A percentile compares a stretch with the other conserved stretches of the same genome.
Evolutionary conservation across 2,797 vertebrate species (phyloP).

Genomic region (Lutjanus argentimaculatus): DNA sequence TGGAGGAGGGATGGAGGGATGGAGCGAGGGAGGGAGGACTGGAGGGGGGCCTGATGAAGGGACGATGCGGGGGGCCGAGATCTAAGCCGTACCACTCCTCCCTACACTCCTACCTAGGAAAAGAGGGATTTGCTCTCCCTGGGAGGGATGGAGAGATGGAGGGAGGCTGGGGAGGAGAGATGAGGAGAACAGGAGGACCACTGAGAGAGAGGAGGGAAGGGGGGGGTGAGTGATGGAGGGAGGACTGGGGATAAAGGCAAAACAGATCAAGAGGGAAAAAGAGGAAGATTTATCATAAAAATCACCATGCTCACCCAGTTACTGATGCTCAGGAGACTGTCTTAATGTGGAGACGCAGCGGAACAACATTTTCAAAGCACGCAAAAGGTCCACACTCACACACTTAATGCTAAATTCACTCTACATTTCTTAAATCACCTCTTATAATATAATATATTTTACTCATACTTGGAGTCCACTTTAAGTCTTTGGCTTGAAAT

Average conservation of each 20-base stretch:
- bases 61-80: constrained; percentile 76
- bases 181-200: constrained; percentile 75
- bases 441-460: background rate
- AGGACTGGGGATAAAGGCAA: constrained; percentile 70
- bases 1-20: constrained; percentile 56
- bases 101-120: constrained; percentile 83
- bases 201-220: constrained; percentile 45
- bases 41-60: constrained; percentile 80
- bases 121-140: constrained; percentile 85
- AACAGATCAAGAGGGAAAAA: constrained; percentile 73
- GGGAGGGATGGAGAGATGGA: constrained; percentile 76
- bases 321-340: constrained; percentile 55
- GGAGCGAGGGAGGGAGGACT: constrained; percentile 44
- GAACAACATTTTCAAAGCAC: constrained; percentile 31
- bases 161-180: constrained; percentile 66
- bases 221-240: constrained; percentile 34
- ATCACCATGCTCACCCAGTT: constrained; percentile 51
- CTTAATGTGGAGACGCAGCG: constrained; percentile 43
- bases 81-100: constrained; percentile 84
- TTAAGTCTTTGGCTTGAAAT: too few relatives aligned
- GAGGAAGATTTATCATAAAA: constrained; percentile 72
- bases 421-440: background rate
- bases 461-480: background rate
- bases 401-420: background rate
- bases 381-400: constrained; percentile 31